These are phyloP conservation scores for Alosa alosa DNA, from an alignment of 2,113 vertebrate species.

Conservation along the genomic window DNA sequence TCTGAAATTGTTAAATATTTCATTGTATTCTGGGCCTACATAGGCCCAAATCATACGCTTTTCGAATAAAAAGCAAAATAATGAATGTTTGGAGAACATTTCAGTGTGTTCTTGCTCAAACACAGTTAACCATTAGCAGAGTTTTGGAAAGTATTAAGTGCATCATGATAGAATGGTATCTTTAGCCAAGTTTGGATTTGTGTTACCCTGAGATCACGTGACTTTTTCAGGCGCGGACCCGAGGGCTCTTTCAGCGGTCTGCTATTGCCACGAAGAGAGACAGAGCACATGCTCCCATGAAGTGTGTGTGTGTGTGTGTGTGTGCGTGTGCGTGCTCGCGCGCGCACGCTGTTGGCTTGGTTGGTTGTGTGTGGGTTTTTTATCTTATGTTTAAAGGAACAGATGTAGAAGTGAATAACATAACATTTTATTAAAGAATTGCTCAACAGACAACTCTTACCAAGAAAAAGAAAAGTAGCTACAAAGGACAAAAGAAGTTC, in stretches of 20 bases:
- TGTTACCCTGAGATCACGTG: slow-evolving; percentile 69
- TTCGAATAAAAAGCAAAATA: slow-evolving; percentile 8
- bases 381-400: slow-evolving; percentile 59
- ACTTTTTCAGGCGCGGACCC: slow-evolving; percentile 40
- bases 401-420: slow-evolving; percentile 82
- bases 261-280: slow-evolving; percentile 29
- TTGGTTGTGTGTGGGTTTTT: slow-evolving; percentile 1
- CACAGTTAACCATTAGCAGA: neutral
- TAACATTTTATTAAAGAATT: slow-evolving; percentile 99
- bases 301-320: slow-evolving; percentile 23
- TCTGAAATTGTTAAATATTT: neutral
- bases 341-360: neutral
- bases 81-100: neutral
- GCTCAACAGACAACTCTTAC: slow-evolving; percentile 91
- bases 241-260: slow-evolving; percentile 43
- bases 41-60: neutral
- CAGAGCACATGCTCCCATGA: slow-evolving; percentile 34
- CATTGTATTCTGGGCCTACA: neutral
- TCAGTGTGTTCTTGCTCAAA: neutral
- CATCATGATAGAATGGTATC: neutral
- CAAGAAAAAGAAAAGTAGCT: slow-evolving; percentile 86
- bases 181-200: slow-evolving; percentile 18
- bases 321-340: neutral
- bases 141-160: neutral
- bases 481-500: slow-evolving; percentile 90